Evolutionary conservation across 2,797 vertebrate species (phyloP).

Genomic region (Enteromius argenteus): DNA sequence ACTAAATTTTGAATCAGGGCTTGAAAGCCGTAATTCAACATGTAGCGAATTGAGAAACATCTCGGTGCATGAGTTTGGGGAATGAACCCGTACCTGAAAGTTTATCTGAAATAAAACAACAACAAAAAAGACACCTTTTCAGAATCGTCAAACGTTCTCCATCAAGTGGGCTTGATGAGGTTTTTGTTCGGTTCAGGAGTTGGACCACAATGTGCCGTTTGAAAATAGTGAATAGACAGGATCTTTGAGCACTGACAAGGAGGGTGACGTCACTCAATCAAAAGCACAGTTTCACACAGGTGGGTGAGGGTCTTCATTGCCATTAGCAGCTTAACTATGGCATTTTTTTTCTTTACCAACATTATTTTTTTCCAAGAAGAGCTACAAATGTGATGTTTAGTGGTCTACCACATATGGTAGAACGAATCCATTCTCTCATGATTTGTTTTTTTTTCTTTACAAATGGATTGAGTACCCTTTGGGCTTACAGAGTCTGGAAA

Average conservation of each 20-base stretch:
- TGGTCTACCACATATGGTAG: slow-evolving; percentile 60
- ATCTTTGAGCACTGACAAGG: slow-evolving; percentile 66
- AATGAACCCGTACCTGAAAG: slow-evolving; percentile 61
- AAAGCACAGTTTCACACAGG: slow-evolving; percentile 62
- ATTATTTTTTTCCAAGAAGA: slow-evolving; percentile 46
- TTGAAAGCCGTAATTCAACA: slow-evolving; percentile 28
- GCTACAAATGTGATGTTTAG: slow-evolving; percentile 68
- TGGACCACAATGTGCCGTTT: slow-evolving; percentile 71
- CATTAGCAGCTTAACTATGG: slow-evolving; percentile 66
- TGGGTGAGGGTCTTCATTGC: slow-evolving; percentile 58
- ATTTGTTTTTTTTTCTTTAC: slow-evolving; percentile 60
- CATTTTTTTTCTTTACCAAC: slow-evolving; percentile 66
- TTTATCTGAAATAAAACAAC: slow-evolving; percentile 43
- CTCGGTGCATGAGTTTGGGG: slow-evolving; percentile 57
- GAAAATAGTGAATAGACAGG: slow-evolving; percentile 75
- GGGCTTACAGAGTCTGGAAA: slow-evolving; percentile 58
- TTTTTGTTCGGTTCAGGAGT: slow-evolving; percentile 26
- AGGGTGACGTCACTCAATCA: slow-evolving; percentile 71
- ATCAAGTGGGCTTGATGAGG: slow-evolving; percentile 45
- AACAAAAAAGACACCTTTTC: slow-evolving; percentile 28
- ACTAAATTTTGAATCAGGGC: slow-evolving; percentile 34
- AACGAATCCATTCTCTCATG: slow-evolving; percentile 67
- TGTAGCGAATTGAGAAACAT: slow-evolving; percentile 27
- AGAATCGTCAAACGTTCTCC: slow-evolving; percentile 35
- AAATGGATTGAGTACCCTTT: slow-evolving; percentile 56